Base-by-base conservation (phyloP, 2,113 vertebrate genomes). In the Theropithecus gelada region DNA sequence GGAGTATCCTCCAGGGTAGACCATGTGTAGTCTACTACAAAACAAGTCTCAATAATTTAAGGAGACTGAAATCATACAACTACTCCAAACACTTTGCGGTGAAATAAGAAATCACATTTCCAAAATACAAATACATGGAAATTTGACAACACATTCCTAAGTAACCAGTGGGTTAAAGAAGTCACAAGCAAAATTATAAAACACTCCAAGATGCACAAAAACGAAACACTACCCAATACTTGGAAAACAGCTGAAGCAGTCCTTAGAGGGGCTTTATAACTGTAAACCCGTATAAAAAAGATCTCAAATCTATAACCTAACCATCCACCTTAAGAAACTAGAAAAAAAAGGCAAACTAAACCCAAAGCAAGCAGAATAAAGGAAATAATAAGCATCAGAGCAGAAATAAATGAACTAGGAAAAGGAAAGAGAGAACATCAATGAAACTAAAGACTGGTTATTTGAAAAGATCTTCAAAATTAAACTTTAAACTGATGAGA, bases 41-140 rank as follows among this genome's bases (percentile, higher is more conserved):
- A 84, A 66, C 32, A 93, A 90, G 59, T 88, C 45, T 75, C 52
- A 66, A 48, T 43, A 73, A 95, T 55, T 52, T 64, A 76, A 93
- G 40, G 27, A 38, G 14, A 76, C 0, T 76, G 13, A 83, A 64
- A 92, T 68, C 25, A 89, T 35, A 70, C 40, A 78, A 90, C n/a
- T 64, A 50, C 30, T 68, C 81, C 30, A 55, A 95, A 25, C 20
- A 95, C 52, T 68, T 80, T 76, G 61, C 13, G 76, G 75, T 88
- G 6, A 93, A 66, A 88, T 43, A 35, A 76, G 17, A 90, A 68
- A 87, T 27, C 40, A 64, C 18, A 84, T 68, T 84, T 84, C 45
- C 48, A 79, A 80, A 83, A 55, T 68, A 93, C 64, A 86, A 95
- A 50, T 50, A 96, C 10, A n/a, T 66, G 73, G 8, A 80, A 93